Evolutionary conservation across 2,888 invertebrate genomes (phyloP).

Genomic region (Parochlus steinenii): DNA sequence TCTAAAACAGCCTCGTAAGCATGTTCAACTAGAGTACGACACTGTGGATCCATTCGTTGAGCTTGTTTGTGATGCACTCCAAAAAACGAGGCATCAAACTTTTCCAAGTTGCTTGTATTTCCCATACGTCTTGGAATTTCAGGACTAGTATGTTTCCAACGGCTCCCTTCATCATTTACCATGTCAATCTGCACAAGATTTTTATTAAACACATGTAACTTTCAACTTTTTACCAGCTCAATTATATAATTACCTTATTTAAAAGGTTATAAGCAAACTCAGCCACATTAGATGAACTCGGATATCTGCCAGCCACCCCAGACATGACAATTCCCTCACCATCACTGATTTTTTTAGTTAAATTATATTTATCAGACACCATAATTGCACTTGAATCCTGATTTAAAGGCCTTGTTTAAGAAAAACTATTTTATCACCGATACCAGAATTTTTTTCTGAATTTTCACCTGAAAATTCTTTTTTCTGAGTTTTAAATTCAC

Average conservation of each 20-base stretch:
- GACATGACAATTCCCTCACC: conserved; percentile 33
- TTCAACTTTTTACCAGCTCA: too few species aligned
- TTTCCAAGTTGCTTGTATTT: conserved; percentile 48
- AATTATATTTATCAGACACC: too few species aligned
- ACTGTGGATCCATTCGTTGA: conserved; percentile 61
- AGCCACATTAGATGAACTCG: conserved; percentile 40
- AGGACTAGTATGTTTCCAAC: conserved; percentile 55
- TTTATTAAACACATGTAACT: too few species aligned
- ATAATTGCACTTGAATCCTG: too few species aligned
- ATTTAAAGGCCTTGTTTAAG: too few species aligned
- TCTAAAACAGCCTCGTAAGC: conserved; percentile 65
- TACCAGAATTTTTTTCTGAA: too few species aligned
- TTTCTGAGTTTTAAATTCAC: too few species aligned
- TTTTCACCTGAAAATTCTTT: too few species aligned
- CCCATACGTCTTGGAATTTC: conserved; percentile 61
- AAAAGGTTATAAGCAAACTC: conserved; percentile 38
- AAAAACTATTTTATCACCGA: too few species aligned
- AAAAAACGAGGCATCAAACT: conserved; percentile 63
- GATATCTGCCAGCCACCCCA: conserved; percentile 39
- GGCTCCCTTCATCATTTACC: conserved; percentile 58
- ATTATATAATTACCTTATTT: too few species aligned
- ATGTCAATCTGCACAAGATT: conserved; percentile 55
- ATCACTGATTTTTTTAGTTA: too few species aligned
- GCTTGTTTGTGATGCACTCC: conserved; percentile 60
- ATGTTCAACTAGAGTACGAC: conserved; percentile 57